A percentile compares a stretch with the other conserved stretches of the same genome.
These are phyloP conservation scores for Antitype chi DNA, from an alignment of 2,888 invertebrate species.

Conservation along the genomic window DNA sequence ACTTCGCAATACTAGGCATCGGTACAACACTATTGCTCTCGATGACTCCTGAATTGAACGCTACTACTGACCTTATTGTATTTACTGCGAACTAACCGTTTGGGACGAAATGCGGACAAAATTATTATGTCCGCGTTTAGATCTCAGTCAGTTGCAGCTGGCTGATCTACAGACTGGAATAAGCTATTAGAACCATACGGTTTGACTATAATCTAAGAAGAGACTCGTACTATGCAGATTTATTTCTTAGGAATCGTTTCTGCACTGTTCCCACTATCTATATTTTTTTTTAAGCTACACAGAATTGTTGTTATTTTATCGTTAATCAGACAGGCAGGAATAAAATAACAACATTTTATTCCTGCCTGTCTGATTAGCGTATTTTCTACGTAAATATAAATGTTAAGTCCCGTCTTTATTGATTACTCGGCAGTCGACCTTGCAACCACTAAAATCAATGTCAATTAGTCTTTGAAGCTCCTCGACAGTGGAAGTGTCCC, in stretches of 20 bases:
- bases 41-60: conserved; percentile 3
- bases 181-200: not conserved
- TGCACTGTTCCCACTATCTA: not conserved
- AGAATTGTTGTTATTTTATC: too few relatives aligned
- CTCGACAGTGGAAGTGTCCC: not conserved
- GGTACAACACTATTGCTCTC: not conserved
- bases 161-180: not conserved
- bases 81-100: conserved; percentile 16
- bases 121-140: conserved; percentile 1
- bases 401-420: not conserved
- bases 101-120: conserved; percentile 1
- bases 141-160: not conserved
- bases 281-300: not conserved
- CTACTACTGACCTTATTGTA: conserved; percentile 37
- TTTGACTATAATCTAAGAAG: not conserved
- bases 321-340: too few relatives aligned
- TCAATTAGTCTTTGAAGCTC: not conserved
- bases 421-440: too few relatives aligned
- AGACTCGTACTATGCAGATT: not conserved
- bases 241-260: not conserved
- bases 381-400: conserved; percentile 1
- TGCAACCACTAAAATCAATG: not conserved
- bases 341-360: too few relatives aligned
- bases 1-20: too few relatives aligned
- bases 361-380: too few relatives aligned